phyloP scores from a whole-genome alignment of 2,113 vertebrate species.

The Alligator mississippiensis region DNA sequence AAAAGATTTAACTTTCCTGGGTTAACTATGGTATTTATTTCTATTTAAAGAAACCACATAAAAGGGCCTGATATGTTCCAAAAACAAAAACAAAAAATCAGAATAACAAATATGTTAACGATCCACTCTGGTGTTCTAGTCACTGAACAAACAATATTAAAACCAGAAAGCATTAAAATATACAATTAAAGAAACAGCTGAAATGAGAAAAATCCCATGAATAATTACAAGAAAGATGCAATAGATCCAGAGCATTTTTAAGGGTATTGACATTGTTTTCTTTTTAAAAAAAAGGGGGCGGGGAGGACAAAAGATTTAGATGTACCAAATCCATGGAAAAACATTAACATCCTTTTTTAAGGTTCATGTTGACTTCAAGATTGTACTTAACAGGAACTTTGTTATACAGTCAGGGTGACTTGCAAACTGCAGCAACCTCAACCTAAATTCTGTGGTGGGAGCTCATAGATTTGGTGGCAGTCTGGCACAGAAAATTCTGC shows the following conservation, averaged over 20 bases:
- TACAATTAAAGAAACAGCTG: not conserved
- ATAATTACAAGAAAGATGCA: conserved; percentile 35
- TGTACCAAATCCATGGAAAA: conserved; percentile 8
- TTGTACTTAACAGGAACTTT: conserved; percentile 40
- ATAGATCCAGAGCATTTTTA: conserved; percentile 48
- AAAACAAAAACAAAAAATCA: conserved; percentile 17
- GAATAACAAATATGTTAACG: conserved; percentile 41
- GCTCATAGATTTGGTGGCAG: conserved; percentile 39
- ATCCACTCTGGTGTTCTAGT: not conserved
- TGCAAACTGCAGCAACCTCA: conserved; percentile 23
- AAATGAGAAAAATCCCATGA: not conserved
- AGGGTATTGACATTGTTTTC: conserved; percentile 41
- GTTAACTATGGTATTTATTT: conserved; percentile 35
- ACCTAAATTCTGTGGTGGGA: conserved; percentile 27
- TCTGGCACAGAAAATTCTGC: conserved; percentile 23
- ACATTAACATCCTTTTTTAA: too few species aligned
- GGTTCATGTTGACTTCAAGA: not conserved
- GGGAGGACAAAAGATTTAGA: conserved; percentile 40
- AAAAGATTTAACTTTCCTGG: not conserved
- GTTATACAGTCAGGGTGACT: conserved; percentile 20
- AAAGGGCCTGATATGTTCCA: conserved; percentile 11
- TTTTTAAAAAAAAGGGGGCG: not conserved
- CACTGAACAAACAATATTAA: not conserved
- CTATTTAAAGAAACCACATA: not conserved
- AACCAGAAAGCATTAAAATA: conserved; percentile 29